Evolutionary conservation across 2,888 invertebrate species (phyloP), one percentile per base, ranked within the genome.

Genomic region (Athalia circularis): DNA sequence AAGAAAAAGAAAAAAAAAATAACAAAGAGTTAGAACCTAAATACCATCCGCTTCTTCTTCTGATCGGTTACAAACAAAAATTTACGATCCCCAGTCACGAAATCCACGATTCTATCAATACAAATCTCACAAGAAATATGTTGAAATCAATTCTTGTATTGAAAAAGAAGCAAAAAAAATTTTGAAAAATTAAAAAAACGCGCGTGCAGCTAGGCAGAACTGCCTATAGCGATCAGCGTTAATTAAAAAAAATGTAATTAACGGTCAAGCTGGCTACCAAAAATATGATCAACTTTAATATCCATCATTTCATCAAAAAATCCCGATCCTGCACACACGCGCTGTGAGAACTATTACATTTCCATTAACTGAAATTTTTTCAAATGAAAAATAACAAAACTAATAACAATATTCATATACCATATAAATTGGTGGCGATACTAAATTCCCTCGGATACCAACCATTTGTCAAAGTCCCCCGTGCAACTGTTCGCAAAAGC

Each of bases 401-500:
- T 2, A 29, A 29, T 29, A 29, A 29, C 29, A 29, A 29, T 29
- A 29, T 29, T 29, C 2, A 29, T 29, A 29, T 29, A 62, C 8
- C 62, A 62, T 72, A 11, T 45, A 45, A 47, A 72, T 47, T 9
- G 6, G 8, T 3, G 5, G 9, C 5, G 59, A 43, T 59, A 72
- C 59, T 59, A 9, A 72, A 72, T 72, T 47, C 72, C n/a, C 59
- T 72, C 11, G 72, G 47, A 72, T 72, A 45, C n/a, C 59, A 72
- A 72, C 72, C 72, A 72, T 72, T 72, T 72, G 72, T 72, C 72
- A 57, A 59, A 72, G 57, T 57, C 72, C n/a, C 11, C 11, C 15
- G 47, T 72, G 59, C 57, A 72, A 72, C 72, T 72, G 72, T 72
- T 72, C 72, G 72, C 72, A 47, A 72, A 72, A 72, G 72, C 3